Evolutionary conservation across 2,888 invertebrate genomes (phyloP).

Genomic region (Microdon myrmicae): DNA sequence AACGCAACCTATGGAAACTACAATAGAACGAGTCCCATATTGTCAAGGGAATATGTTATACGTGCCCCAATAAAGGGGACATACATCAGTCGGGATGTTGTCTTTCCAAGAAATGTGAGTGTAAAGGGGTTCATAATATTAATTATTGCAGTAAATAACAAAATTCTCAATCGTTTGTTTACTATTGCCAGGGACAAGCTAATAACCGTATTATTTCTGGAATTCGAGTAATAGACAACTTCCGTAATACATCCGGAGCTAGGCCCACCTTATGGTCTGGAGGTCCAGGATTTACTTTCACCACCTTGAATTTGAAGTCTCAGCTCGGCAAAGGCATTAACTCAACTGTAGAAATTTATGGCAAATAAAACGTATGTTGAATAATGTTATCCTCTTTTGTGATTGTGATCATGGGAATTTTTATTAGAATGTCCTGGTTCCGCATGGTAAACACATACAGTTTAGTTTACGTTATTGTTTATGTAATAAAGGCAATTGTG

Average conservation of each 20-base stretch:
- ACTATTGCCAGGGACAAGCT: conserved; percentile 18
- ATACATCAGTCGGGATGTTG: conserved; percentile 7
- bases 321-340: conserved; percentile 25
- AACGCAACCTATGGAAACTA: conserved; percentile 23
- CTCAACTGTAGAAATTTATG: conserved; percentile 17
- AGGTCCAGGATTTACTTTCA: conserved; percentile 31
- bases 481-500: too few species aligned
- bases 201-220: conserved; percentile 24
- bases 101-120: conserved; percentile 28
- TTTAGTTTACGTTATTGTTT: too few species aligned
- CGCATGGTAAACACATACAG: too few species aligned
- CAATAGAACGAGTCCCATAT: conserved; percentile 2
- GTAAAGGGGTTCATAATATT: background rate
- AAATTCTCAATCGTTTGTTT: too few species aligned
- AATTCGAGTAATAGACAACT: conserved; percentile 26
- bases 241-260: conserved; percentile 25
- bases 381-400: too few species aligned
- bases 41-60: conserved; percentile 16
- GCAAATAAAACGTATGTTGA: conserved; percentile 2
- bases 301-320: conserved; percentile 23
- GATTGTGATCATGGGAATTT: too few species aligned
- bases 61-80: conserved; percentile 12
- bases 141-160: too few species aligned
- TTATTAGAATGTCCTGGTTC: too few species aligned
- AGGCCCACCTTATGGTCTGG: conserved; percentile 28